A percentile compares a stretch with the other conserved stretches of the same genome.
phyloP scores from a whole-genome alignment of 1,140 invertebrate genomes.

The Drosophila lini region DNA sequence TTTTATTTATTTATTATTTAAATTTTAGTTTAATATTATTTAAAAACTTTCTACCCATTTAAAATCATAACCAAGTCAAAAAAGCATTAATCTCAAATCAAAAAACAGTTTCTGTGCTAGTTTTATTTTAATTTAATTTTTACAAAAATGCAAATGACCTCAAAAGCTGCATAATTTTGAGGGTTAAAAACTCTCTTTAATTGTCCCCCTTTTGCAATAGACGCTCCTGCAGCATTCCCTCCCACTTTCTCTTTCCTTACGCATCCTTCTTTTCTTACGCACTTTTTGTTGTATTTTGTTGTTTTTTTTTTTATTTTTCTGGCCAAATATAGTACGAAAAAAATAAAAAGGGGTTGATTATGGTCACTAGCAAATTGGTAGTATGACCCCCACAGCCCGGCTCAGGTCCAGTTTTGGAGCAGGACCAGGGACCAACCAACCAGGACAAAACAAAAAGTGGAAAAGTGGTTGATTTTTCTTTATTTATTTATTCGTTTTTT shows the following conservation, averaged over 20 bases:
- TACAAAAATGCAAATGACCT: too few species aligned
- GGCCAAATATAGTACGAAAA: constrained; percentile 5
- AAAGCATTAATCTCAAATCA: too few species aligned
- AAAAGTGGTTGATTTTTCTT: constrained; percentile 77
- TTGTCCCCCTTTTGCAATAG: neutral
- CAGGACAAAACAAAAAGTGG: constrained; percentile 71
- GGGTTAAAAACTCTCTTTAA: neutral
- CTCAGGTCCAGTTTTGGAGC: constrained; percentile 47
- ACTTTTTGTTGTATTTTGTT: constrained; percentile 42
- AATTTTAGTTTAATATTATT: too few species aligned
- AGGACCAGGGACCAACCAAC: constrained; percentile 30
- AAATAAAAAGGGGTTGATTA: constrained; percentile 79
- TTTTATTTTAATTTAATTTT: too few species aligned
- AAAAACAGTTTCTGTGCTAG: too few species aligned
- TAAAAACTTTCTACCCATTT: too few species aligned
- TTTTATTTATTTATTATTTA: too few species aligned
- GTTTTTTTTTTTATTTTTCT: constrained; percentile 5
- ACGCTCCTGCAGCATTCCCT: neutral
- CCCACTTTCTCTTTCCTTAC: neutral
- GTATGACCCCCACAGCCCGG: constrained; percentile 26
- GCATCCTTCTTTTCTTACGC: constrained; percentile 55
- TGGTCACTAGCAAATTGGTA: constrained; percentile 81
- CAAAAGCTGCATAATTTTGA: neutral
- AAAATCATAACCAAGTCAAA: too few species aligned
- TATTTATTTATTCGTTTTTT: constrained; percentile 57